phyloP scores from a whole-genome alignment of 2,113 vertebrate genomes.

The Xyrauchen texanus region DNA sequence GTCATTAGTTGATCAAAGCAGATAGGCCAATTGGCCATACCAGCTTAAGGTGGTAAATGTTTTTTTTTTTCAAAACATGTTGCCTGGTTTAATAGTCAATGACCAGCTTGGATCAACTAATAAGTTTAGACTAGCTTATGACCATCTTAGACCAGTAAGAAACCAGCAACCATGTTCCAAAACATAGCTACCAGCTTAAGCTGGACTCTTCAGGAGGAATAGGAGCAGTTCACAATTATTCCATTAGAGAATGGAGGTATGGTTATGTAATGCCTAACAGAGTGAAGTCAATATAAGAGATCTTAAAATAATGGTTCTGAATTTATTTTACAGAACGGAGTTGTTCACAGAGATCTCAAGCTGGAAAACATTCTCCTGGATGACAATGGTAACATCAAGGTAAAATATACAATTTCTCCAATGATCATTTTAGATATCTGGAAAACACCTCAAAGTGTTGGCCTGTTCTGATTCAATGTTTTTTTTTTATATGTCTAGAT shows the following conservation, averaged over 20 bases:
- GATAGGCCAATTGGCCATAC: too few relatives aligned
- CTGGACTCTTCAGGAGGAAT: not conserved
- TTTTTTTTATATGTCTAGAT: slow-evolving; percentile 75
- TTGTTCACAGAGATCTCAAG: slow-evolving; percentile 97
- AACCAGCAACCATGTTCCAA: too few relatives aligned
- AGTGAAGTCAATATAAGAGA: not conserved
- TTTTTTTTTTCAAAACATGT: too few relatives aligned
- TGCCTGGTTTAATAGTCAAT: too few relatives aligned
- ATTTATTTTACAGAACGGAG: slow-evolving; percentile 83
- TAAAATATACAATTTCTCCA: slow-evolving; percentile 57
- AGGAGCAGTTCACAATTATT: not conserved
- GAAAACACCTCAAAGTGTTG: not conserved
- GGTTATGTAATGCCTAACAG: not conserved
- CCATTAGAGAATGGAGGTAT: not conserved
- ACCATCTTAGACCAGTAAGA: too few relatives aligned
- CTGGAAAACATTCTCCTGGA: slow-evolving; percentile 98
- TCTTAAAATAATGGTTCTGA: slow-evolving; percentile 7
- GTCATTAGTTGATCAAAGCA: too few relatives aligned
- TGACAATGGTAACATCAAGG: slow-evolving; percentile 98
- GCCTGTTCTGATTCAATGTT: not conserved
- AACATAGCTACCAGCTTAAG: not conserved
- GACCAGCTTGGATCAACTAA: too few relatives aligned
- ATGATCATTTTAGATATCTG: not conserved
- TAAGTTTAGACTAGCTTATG: too few relatives aligned
- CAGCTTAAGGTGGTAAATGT: too few relatives aligned